These are phyloP conservation scores for Idaea straminata DNA, from an alignment of 2,888 invertebrate species.

Conservation along the genomic window DNA sequence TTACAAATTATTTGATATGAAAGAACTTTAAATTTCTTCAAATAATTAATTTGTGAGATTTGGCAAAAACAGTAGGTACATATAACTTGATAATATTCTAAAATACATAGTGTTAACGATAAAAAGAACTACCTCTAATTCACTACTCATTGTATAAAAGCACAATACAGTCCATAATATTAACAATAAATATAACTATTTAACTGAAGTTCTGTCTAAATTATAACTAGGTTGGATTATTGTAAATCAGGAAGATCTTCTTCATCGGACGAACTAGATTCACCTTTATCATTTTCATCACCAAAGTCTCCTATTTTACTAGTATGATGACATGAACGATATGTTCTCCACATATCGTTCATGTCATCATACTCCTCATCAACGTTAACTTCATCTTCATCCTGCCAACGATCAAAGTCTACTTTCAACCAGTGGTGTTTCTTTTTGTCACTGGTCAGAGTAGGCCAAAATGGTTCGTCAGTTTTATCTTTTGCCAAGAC, in stretches of 20 bases:
- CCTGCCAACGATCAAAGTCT: slow-evolving; percentile 98
- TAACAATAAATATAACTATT: slow-evolving; percentile 33
- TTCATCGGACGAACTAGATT: slow-evolving; percentile 87
- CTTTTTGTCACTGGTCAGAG: slow-evolving; percentile 90
- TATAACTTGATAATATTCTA: background rate
- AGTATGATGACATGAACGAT: too few relatives aligned
- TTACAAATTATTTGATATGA: background rate
- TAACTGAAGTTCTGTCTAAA: slow-evolving; percentile 33
- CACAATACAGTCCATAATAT: slow-evolving; percentile 43
- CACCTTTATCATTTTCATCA: slow-evolving; percentile 71
- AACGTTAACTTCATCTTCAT: slow-evolving; percentile 95
- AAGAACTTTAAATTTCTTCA: background rate
- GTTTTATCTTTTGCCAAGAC: slow-evolving; percentile 83
- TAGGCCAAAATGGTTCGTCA: slow-evolving; percentile 91
- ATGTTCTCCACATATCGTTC: slow-evolving; percentile 67
- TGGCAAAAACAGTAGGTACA: background rate
- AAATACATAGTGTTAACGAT: background rate
- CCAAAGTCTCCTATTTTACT: slow-evolving; percentile 56
- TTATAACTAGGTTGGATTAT: background rate
- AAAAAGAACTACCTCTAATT: slow-evolving; percentile 20
- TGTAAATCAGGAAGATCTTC: slow-evolving; percentile 83
- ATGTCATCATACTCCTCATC: slow-evolving; percentile 83
- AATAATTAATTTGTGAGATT: background rate
- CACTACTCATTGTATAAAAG: slow-evolving; percentile 45
- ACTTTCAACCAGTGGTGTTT: slow-evolving; percentile 98